Evolutionary conservation across 2,888 invertebrate species (phyloP).

Genomic region (Archips xylosteana): DNA sequence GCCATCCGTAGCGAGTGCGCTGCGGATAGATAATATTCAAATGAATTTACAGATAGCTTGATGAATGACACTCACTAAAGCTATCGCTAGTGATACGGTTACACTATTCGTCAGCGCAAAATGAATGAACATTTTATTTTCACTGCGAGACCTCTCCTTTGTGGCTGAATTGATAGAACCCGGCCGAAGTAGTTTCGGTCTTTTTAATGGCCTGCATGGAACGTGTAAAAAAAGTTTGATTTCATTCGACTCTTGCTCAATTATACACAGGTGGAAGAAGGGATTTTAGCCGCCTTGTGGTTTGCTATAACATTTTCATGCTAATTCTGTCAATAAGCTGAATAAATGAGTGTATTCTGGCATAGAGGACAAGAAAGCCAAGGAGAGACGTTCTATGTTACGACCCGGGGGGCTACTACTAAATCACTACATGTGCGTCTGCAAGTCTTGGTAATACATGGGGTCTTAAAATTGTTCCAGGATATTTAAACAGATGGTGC

Average conservation of each 20-base stretch:
- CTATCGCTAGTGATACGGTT: constrained; percentile 36
- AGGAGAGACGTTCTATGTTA: too few relatives aligned
- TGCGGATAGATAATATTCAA: constrained; percentile 46
- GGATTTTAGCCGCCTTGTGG: too few relatives aligned
- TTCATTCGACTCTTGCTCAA: neutral
- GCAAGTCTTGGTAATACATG: too few relatives aligned
- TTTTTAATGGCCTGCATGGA: constrained; percentile 3
- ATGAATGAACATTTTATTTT: constrained; percentile 33
- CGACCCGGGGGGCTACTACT: too few relatives aligned
- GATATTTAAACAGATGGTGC: too few relatives aligned
- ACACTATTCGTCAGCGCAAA: constrained; percentile 27
- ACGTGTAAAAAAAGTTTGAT: neutral
- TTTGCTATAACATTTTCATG: too few relatives aligned
- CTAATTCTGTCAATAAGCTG: neutral
- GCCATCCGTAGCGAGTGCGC: constrained; percentile 21
- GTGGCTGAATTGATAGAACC: constrained; percentile 1
- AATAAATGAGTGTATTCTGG: too few relatives aligned
- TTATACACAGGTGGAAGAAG: neutral
- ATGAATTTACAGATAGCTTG: constrained; percentile 45
- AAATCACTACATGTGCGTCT: too few relatives aligned
- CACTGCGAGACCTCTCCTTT: constrained; percentile 8
- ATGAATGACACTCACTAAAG: constrained; percentile 42
- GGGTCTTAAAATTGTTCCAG: too few relatives aligned
- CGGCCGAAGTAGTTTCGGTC: constrained; percentile 7
- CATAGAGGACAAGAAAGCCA: too few relatives aligned